Conservation (phyloP, 2,113 vertebrate genomes). For the Emberiza fucata region DNA sequence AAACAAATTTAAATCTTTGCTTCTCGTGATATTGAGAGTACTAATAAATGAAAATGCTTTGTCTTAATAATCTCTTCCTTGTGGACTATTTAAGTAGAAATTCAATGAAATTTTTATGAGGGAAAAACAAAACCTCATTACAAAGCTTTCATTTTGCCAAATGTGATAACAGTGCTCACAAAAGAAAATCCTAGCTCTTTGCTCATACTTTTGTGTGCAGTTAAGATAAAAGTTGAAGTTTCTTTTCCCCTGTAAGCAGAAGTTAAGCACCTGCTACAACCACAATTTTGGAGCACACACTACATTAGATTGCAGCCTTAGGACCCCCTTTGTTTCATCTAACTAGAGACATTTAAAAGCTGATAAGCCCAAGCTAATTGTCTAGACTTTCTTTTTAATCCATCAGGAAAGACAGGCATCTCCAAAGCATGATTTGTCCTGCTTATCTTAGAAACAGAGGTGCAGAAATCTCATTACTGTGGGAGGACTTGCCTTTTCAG, state of each 20-base stretch:
- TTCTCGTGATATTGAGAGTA: neutral
- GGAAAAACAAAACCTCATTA: neutral
- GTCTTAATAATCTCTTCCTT: neutral
- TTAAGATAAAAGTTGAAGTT: neutral
- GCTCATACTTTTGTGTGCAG: neutral
- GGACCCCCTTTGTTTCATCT: neutral
- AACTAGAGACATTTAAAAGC: neutral
- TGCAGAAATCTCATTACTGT: slow-evolving; percentile 5
- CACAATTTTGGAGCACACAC: neutral
- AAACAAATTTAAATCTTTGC: neutral
- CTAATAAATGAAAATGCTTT: neutral
- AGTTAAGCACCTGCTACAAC: neutral
- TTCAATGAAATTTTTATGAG: neutral
- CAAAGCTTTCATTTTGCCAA: neutral
- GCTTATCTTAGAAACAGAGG: slow-evolving; percentile 28
- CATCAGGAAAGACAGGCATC: neutral
- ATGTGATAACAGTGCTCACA: neutral
- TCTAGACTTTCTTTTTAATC: slow-evolving; percentile 7
- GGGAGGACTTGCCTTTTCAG: neutral
- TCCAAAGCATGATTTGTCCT: neutral
- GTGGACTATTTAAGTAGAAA: neutral
- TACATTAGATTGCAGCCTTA: neutral
- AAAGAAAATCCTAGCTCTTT: neutral
- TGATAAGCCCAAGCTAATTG: slow-evolving; percentile 42
- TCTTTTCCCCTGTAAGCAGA: neutral